Base-by-base conservation (phyloP, 2,797 vertebrate genomes). In the Lagocephalus sceleratus region DNA sequence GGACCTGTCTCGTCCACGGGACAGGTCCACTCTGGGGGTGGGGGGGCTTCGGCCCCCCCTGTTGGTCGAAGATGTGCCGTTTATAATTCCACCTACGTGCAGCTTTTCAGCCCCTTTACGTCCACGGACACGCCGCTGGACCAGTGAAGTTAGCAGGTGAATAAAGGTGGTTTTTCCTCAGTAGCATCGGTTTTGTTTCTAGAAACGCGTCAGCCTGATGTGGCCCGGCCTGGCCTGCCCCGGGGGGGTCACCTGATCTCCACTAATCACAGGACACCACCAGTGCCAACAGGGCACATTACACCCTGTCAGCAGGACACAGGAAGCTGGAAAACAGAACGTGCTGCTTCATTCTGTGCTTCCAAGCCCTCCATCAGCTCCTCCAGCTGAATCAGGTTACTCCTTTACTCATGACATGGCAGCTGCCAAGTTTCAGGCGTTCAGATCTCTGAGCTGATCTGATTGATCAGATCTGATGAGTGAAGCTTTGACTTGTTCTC, bases 221-320 rank as follows among this genome's bases (percentile, higher is more conserved):
- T 20, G 19, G 42, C 42, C 15, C 19, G 9, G 48, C 57, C 39
- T 9, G 17, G 47, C 32, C 46, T 59, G 75, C 68, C 64, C 6
- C 3, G 61, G 69, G 32, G 23, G 71, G 74, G 79, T 82, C 69
- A 88, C 68, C 22, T 50, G 84, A 87, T 79, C 82, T 57, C 46
- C 63, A 78, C 84, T 54, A 71, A 80, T 86, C 61, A 21, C 79
- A 61, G 77, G 82, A 78, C 57, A 47, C 71, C 56, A 50, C 15
- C 60, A 73, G 78, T 66, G 77, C 66, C 47, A 56, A 63, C 42
- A 57, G 78, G 63, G 74, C 41, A 20, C 68, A 84, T 87, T 88
- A 85, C 83, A 76, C 85, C 66, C 63, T 70, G 79, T 90, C 85
- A 90, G 87, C 85, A 87, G 67, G 68, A 61, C 68, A 60, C 79